Evolutionary conservation across 2,797 vertebrate genomes (phyloP), one percentile per base, ranked within the genome.

Genomic region (Spinus pinus): DNA sequence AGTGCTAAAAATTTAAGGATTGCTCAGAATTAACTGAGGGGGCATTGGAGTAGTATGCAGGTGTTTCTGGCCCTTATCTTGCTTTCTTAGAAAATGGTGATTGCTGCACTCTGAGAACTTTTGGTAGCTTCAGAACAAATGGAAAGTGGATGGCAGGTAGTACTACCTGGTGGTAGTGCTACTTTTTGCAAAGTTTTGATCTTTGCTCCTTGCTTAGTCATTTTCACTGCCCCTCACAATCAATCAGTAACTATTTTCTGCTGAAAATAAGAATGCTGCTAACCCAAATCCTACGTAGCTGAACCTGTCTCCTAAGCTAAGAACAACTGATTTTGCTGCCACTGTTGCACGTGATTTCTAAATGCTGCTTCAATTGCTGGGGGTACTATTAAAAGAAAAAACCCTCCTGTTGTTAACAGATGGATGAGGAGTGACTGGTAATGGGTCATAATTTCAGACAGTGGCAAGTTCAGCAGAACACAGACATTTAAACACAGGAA

Each of bases 341-440:
- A 19, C 50, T 66, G 4, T 41, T 88, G 33, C 11, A 39, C 46
- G 31, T 28, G 28, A 51, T 64, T 35, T 72, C 22, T 35, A 54
- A 60, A 53, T 58, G 28, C 35, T 72, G 14, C 42, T 84, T 71
- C 21, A 9, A 5, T 31, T 90, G 28, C 27, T 64, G 33, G 8
- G 14, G 28, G 2, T 79, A 30, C 13, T 57, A 16, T 53, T 73
- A 61, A 65, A n/a, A 72, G 39, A 9, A 33, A 81, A 37, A 37
- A 50, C 0, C 0, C 10, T 57, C 0, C 10, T 53, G 28, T 60
- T 56, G 14, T 57, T 44, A 44, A 41, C 8, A 1, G 18, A 22
- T 16, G 15, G 33, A 33, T 44, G 22, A 58, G 10, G 31, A 23
- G 17, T 37, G 33, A 27, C 51, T 81, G 31, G 41, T 42, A 70